These are phyloP conservation scores for Eristalinus sepulchralis DNA, from an alignment of 2,888 invertebrate species.

Conservation along the genomic window DNA sequence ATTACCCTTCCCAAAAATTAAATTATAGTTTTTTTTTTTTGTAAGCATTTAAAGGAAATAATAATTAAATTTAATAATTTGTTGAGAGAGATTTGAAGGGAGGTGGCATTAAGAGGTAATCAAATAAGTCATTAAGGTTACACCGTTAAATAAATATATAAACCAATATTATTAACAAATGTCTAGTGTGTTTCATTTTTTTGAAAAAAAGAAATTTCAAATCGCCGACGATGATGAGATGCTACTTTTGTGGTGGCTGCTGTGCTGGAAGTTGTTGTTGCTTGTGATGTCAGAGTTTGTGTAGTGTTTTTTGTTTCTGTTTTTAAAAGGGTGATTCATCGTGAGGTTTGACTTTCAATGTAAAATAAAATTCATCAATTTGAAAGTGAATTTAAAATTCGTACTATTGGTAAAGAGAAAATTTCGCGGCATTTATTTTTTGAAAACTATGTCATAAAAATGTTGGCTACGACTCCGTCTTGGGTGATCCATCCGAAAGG, in stretches of 20 bases:
- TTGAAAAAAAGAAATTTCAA: not conserved
- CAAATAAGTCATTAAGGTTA: slow-evolving; percentile 28
- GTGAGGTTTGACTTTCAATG: too few species aligned
- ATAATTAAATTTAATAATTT: not conserved
- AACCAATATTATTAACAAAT: slow-evolving; percentile 48
- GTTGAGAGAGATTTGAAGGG: not conserved
- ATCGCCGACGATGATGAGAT: not conserved
- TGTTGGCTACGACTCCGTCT: too few species aligned
- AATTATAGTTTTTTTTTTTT: not conserved
- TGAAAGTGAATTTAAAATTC: too few species aligned
- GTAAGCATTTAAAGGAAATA: not conserved
- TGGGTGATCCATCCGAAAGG: too few species aligned
- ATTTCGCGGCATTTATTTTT: too few species aligned
- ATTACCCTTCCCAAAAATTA: not conserved
- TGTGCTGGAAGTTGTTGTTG: not conserved
- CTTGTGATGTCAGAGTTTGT: not conserved
- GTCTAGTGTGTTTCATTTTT: slow-evolving; percentile 63
- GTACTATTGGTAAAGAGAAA: too few species aligned
- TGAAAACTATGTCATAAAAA: too few species aligned
- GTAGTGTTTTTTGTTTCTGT: not conserved
- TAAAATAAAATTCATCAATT: too few species aligned
- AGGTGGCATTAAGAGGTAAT: not conserved
- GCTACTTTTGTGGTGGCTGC: not conserved
- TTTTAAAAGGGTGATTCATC: too few species aligned
- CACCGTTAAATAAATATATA: slow-evolving; percentile 34